Evolutionary conservation across 2,888 invertebrate species (phyloP).

Genomic region (Oconnorella tubifera): DNA sequence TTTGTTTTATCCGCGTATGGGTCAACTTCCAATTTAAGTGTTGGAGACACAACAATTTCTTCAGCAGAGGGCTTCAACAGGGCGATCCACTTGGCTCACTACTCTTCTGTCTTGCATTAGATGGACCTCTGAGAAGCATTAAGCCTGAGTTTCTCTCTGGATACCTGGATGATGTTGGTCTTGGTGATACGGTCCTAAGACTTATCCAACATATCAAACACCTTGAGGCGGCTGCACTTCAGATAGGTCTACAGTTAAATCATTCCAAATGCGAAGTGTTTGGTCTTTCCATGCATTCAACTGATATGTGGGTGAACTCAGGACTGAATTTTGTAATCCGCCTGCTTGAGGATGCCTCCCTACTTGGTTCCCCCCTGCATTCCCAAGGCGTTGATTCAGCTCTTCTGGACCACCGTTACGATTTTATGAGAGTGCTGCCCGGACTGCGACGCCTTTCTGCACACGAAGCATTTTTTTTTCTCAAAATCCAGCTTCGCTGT

Average conservation of each 20-base stretch:
- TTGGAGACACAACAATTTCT: neutral
- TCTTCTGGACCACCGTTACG: too few species aligned
- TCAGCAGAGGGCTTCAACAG: neutral
- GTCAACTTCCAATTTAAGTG: neutral
- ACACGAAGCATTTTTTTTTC: too few species aligned
- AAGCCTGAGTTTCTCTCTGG: neutral
- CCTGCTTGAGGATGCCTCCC: too few species aligned
- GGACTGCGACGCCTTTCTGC: too few species aligned
- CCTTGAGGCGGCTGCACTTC: neutral
- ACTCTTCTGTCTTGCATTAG: neutral
- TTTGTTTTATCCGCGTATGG: neutral
- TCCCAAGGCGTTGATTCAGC: too few species aligned
- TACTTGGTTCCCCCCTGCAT: too few species aligned
- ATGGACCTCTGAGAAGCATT: neutral
- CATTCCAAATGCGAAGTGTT: too few species aligned
- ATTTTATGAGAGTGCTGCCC: too few species aligned
- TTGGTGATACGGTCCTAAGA: neutral
- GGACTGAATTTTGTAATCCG: too few species aligned
- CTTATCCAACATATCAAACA: neutral
- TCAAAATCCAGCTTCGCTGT: too few species aligned
- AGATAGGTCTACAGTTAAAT: neutral
- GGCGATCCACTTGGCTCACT: neutral
- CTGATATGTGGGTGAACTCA: too few species aligned
- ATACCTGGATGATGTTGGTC: neutral
- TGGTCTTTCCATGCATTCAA: too few species aligned